Percentiles rank a stretch among this genome's conserved stretches.
Evolutionary conservation across 64 coral and sea anemone genomes (phyloP).

Genomic region (Anthopleura sola): DNA sequence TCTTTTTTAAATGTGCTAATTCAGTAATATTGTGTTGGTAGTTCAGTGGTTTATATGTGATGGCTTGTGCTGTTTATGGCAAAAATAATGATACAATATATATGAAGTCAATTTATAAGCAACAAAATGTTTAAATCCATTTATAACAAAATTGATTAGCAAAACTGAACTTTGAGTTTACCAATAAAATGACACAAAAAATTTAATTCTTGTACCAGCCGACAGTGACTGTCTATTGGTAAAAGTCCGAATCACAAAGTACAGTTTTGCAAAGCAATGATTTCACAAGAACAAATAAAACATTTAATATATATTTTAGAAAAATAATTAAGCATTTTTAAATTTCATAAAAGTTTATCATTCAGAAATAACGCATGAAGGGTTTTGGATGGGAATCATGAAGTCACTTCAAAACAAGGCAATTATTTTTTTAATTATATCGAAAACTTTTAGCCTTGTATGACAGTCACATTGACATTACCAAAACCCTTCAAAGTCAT

Average conservation of each 20-base stretch:
- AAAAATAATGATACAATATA: background rate
- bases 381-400: background rate
- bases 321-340: background rate
- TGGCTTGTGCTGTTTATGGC: background rate
- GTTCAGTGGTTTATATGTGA: background rate
- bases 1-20: background rate
- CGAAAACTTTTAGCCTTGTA: background rate
- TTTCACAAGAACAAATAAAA: background rate
- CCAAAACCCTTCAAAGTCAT: background rate
- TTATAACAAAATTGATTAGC: background rate
- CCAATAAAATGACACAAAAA: background rate
- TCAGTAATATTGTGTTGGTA: background rate
- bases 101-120: background rate
- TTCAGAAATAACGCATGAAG: background rate
- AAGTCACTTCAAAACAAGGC: background rate
- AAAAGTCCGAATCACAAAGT: background rate
- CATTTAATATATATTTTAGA: background rate
- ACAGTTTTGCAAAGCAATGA: background rate
- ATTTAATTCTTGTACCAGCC: background rate
- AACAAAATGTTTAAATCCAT: background rate
- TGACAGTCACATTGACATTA: background rate
- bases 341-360: background rate
- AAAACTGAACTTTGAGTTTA: constrained; percentile 6
- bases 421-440: background rate
- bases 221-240: background rate